Evolutionary conservation across 2,113 vertebrate species (phyloP), one percentile per base, ranked within the genome.

Genomic region (Psilopsiagon aurifrons): DNA sequence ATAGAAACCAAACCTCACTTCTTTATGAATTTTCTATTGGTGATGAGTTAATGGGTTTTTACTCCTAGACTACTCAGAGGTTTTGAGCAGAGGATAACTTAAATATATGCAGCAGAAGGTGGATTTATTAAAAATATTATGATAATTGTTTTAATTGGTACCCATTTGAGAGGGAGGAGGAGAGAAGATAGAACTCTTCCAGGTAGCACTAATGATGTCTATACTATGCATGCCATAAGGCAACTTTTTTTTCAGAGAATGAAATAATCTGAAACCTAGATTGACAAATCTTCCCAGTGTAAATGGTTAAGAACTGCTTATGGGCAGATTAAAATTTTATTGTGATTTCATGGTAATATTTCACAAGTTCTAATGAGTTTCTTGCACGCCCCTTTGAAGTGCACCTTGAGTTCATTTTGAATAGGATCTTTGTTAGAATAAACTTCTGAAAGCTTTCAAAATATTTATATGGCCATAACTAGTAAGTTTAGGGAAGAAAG

Each of bases 171-270:
- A 91, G 73, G 66, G 69, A 82, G 43, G 35, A 91, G 63, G 41
- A 77, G 62, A 88, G 51, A 79, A 91, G 69, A 12, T 10, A 11
- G 57, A 90, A 77, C 55, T 94, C 73, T 67, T 90, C 82, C 73
- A 92, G 76, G 66, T 81, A 92, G 85, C 85, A 74, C 90, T 92
- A 92, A 86, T 73, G 74, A 89, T 89, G 57, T 71, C 78, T 82
- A 2, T 86, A 83, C 93, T 95, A 95, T 95, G 94, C 80, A 92
- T 95, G 94, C 94, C 81, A 23, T 75, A 23, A 76, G 89, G 91
- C 94, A 96, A 64, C 79, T 71, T 67, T 47, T 59, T 81, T 93
- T 90, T 92, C 91, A 94, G 91, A 79, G 86, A 82, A 8, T 91
- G 78, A 68, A 91, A 71, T 94, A 20, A 33, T 28, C 5, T 5